These are phyloP conservation scores for Plagiodera versicolora DNA, from an alignment of 2,888 invertebrate species.

Conservation along the genomic window DNA sequence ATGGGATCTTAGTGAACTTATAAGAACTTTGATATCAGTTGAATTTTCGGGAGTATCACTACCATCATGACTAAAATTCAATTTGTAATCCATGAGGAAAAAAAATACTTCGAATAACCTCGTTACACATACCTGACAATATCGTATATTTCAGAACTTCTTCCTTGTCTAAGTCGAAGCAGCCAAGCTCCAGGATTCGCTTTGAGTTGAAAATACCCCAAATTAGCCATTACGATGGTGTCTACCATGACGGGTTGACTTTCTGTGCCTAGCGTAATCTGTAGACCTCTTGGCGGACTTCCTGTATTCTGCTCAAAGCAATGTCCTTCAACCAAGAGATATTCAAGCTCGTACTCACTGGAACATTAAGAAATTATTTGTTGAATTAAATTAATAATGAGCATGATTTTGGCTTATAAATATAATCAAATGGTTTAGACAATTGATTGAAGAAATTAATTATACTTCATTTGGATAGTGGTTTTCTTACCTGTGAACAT, in stretches of 20 bases:
- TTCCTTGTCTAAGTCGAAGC: constrained; percentile 84
- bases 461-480: too few relatives aligned
- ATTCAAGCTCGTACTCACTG: constrained; percentile 95
- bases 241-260: constrained; percentile 80
- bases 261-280: constrained; percentile 88
- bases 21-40: constrained; percentile 74
- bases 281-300: constrained; percentile 95
- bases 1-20: constrained; percentile 84
- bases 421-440: too few relatives aligned
- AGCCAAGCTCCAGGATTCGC: constrained; percentile 98
- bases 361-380: constrained; percentile 40
- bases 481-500: constrained; percentile 71
- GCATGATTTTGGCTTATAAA: too few relatives aligned
- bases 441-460: too few relatives aligned
- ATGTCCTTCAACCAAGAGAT: constrained; percentile 92
- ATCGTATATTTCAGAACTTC: constrained; percentile 93
- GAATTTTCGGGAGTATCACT: constrained; percentile 73
- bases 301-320: constrained; percentile 91
- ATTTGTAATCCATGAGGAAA: neutral
- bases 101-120: neutral
- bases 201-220: constrained; percentile 98
- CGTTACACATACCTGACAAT: constrained; percentile 68
- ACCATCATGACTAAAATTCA: constrained; percentile 67
- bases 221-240: constrained; percentile 99
- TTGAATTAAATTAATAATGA: too few relatives aligned